Base-by-base conservation (phyloP, 2,797 vertebrate species). In the Ambastaia sidthimunki region DNA sequence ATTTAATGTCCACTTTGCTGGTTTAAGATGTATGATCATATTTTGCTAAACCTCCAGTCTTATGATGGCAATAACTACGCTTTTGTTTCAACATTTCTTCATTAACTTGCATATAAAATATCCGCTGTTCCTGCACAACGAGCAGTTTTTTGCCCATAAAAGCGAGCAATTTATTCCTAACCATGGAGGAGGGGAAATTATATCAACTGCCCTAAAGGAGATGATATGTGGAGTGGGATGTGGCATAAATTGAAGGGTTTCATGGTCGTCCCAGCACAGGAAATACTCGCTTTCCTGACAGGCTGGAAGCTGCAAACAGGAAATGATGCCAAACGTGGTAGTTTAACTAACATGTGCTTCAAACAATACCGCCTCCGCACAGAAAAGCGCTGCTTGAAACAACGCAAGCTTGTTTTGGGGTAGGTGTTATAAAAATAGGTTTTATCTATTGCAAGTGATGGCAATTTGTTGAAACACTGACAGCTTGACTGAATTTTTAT, bases 141-240 rank as follows among this genome's bases (percentile, higher is more conserved):
- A 80, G 70, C 19, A 25, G 54, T n/a, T 21, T 65, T 62, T 62
- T 62, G 59, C 57, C 50, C 70, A 73, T 73, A 80, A 80, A 52
- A 44, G 47, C 50, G 11, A 23, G 60, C 59, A 28, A 80, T 73
- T 77, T 69, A 63, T 23, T 31, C 47, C 34, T 78, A 83, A 82
- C 75, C 84, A 55, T 67, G 83, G 82, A 83, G 80, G 71, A 63
- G 62, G 54, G 79, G 80, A 76, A 74, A 83, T 77, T 82, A 86
- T 85, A 87, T 88, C 84, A 80, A 86, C 84, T 79, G 76, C 70
- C 74, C 75, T 57, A 72, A 71, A 78, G 63, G 62, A 78, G 75
- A 84, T 76, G 71, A 23, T 50, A 62, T 78, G 52, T 76, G 25
- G 69, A 70, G 71, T 54, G 74, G 74, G 44, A 57, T 57, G 44